Evolutionary conservation across 1,140 invertebrate species (phyloP).

Genomic region (Drosophila truncata): DNA sequence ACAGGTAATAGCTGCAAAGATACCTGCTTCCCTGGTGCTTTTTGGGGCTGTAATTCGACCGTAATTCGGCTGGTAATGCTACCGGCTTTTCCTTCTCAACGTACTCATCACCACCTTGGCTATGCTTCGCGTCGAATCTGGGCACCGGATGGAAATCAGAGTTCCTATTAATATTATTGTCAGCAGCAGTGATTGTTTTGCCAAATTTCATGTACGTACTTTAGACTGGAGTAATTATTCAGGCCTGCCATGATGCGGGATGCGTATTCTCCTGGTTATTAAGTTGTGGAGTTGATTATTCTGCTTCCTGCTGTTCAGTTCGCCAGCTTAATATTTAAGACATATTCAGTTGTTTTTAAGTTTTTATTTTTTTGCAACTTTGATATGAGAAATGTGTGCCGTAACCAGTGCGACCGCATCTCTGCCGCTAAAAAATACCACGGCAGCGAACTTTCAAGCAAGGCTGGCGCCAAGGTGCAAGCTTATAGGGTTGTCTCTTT

Average conservation of each 20-base stretch:
- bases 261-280: slow-evolving; percentile 4
- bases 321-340: slow-evolving; percentile 13
- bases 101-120: slow-evolving; percentile 36
- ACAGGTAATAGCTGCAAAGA: slow-evolving; percentile 1
- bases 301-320: slow-evolving; percentile 7
- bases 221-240: slow-evolving; percentile 76
- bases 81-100: slow-evolving; percentile 22
- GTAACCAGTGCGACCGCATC: slow-evolving; percentile 16
- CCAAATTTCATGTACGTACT: slow-evolving; percentile 53
- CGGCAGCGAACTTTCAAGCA: neutral
- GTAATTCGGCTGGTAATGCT: neutral
- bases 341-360: slow-evolving; percentile 35
- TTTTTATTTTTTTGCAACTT: slow-evolving; percentile 20
- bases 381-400: slow-evolving; percentile 15
- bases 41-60: slow-evolving; percentile 29
- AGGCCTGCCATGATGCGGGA: slow-evolving; percentile 70
- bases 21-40: slow-evolving; percentile 51
- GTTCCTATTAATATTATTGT: neutral
- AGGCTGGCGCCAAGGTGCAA: neutral
- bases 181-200: neutral
- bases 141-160: neutral
- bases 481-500: neutral
- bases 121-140: slow-evolving; percentile 67
- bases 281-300: neutral
- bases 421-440: slow-evolving; percentile 5